Percentiles rank a stretch among this genome's conserved stretches.
Evolutionary conservation across 2,797 vertebrate species (phyloP).

Genomic region (Rachycentron canadum): DNA sequence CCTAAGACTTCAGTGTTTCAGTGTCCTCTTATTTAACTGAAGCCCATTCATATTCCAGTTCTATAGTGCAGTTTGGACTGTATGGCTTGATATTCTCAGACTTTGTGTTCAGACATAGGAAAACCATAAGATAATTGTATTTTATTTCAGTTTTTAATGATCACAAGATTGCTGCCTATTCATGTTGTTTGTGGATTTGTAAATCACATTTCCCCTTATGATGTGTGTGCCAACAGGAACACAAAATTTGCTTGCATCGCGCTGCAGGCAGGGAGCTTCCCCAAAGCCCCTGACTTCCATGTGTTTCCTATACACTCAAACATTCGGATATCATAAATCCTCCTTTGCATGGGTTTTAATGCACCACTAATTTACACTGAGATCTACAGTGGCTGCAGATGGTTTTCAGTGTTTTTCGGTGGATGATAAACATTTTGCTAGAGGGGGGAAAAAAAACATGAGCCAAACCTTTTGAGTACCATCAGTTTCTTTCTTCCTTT

Average conservation of each 20-base stretch:
- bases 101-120: neutral
- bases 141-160: neutral
- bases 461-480: conserved; percentile 24
- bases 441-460: neutral
- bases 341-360: conserved; percentile 39
- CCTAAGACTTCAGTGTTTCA: neutral
- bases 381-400: conserved; percentile 60
- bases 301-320: conserved; percentile 39
- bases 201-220: conserved; percentile 23
- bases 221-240: conserved; percentile 23
- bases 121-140: neutral
- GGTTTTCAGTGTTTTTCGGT: conserved; percentile 50
- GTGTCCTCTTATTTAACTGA: neutral
- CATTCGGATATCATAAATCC: conserved; percentile 65
- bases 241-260: conserved; percentile 21
- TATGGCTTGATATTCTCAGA: neutral
- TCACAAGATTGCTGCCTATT: neutral
- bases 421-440: conserved; percentile 58
- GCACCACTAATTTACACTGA: conserved; percentile 56
- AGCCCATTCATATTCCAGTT: neutral
- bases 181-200: conserved; percentile 19
- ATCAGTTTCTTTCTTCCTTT: neutral
- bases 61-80: neutral
- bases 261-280: conserved; percentile 18
- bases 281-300: conserved; percentile 33